A percentile compares a stretch with the other conserved stretches of the same genome.
Evolutionary conservation across 2,797 vertebrate genomes (phyloP).

Genomic region (Sciaenops ocellatus): DNA sequence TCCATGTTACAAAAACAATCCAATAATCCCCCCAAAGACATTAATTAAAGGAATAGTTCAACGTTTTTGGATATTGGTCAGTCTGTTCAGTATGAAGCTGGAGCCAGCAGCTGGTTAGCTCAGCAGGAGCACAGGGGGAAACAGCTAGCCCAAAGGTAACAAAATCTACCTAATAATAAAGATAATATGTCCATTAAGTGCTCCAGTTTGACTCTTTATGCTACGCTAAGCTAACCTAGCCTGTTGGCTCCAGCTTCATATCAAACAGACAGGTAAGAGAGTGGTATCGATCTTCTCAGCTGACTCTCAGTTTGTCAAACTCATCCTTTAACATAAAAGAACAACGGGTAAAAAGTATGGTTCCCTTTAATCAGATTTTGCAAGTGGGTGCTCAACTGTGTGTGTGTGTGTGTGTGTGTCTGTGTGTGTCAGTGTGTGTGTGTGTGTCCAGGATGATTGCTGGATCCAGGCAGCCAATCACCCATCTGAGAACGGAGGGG

Average conservation of each 20-base stretch:
- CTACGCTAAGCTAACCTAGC: neutral
- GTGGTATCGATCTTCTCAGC: neutral
- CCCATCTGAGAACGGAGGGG: slow-evolving; percentile 37
- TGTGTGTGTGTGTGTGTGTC: slow-evolving; percentile 3
- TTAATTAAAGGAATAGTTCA: neutral
- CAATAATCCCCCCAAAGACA: neutral
- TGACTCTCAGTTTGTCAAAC: neutral
- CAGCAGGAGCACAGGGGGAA: neutral
- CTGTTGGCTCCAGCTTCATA: neutral
- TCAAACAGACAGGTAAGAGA: neutral
- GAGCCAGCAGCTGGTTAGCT: neutral
- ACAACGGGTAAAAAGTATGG: neutral
- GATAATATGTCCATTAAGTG: neutral
- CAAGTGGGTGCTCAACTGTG: slow-evolving; percentile 3
- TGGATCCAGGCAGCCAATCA: slow-evolving; percentile 30
- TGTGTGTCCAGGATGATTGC: slow-evolving; percentile 30
- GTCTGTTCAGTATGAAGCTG: neutral
- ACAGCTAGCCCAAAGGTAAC: neutral
- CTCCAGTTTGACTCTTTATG: neutral
- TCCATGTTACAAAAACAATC: neutral
- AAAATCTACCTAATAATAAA: neutral
- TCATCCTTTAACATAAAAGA: neutral
- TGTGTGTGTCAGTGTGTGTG: neutral
- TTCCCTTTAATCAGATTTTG: neutral
- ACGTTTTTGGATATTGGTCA: neutral